Conservation (phyloP, 2,888 invertebrate species). For the Drosophila mercatorum region DNA sequence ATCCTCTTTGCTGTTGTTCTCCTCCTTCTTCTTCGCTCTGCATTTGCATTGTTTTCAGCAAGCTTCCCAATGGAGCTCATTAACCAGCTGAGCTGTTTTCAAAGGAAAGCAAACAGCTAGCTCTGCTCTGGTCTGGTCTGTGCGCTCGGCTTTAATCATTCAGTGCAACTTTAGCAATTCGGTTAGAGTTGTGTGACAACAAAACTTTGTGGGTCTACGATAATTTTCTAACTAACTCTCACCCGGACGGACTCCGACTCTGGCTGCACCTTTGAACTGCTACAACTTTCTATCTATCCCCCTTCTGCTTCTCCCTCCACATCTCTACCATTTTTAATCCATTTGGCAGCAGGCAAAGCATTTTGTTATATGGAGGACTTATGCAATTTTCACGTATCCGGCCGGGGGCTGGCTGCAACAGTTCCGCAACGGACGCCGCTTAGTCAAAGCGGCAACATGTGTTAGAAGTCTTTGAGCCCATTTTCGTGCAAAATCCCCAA, state of each 20-base stretch:
- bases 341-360: constrained; percentile 45
- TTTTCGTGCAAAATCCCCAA: constrained; percentile 56
- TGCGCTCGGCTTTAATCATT: constrained; percentile 4
- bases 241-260: constrained; percentile 4
- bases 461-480: constrained; percentile 60
- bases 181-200: constrained; percentile 8
- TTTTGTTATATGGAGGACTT: constrained; percentile 69
- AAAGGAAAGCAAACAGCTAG: not conserved
- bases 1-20: constrained; percentile 27
- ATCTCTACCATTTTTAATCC: constrained; percentile 29
- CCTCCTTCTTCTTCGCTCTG: constrained; percentile 12
- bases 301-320: not conserved
- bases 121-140: not conserved
- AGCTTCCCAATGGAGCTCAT: constrained; percentile 44
- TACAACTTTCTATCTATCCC: not conserved
- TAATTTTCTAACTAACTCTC: constrained; percentile 20
- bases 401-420: constrained; percentile 31
- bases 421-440: constrained; percentile 23
- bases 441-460: constrained; percentile 57
- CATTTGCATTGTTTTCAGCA: constrained; percentile 49
- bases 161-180: constrained; percentile 36
- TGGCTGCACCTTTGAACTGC: constrained; percentile 55
- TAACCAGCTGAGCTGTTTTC: constrained; percentile 32
- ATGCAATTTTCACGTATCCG: constrained; percentile 71
- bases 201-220: constrained; percentile 18